Conservation (phyloP, 2,797 vertebrate genomes). For the Moxostoma hubbsi region DNA sequence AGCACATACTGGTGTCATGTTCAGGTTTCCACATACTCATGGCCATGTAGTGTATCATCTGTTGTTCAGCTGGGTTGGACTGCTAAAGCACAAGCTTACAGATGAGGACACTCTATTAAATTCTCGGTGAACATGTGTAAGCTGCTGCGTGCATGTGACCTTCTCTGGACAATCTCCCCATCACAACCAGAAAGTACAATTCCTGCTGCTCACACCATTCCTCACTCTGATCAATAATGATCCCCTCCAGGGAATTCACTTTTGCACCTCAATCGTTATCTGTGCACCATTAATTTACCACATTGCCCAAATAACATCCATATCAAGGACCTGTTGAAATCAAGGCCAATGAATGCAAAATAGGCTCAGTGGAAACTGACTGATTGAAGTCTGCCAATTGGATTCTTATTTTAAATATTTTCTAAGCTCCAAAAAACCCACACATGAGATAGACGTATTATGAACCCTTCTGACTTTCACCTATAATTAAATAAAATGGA, state of each 20-base stretch:
- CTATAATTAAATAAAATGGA: constrained; percentile 64
- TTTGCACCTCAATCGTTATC: neutral
- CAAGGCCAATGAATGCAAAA: neutral
- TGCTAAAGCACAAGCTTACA: too few species aligned
- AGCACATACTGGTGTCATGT: too few species aligned
- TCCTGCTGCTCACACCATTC: neutral
- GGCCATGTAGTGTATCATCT: too few species aligned
- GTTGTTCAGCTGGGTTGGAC: too few species aligned
- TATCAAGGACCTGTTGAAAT: neutral
- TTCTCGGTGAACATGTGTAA: too few species aligned
- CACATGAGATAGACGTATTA: neutral
- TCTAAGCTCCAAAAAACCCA: constrained; percentile 51
- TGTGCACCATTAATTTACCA: neutral
- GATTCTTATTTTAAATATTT: constrained; percentile 42
- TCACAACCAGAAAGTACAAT: neutral
- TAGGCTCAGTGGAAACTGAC: constrained; percentile 37
- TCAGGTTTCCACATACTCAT: too few species aligned
- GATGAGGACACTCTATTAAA: too few species aligned
- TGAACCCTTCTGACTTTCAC: constrained; percentile 54
- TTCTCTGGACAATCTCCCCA: neutral
- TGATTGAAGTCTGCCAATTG: constrained; percentile 14
- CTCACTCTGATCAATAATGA: constrained; percentile 3
- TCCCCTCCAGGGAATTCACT: neutral
- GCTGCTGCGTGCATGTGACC: too few species aligned
- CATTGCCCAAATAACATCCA: neutral